These are phyloP conservation scores for Lithophane leautieri DNA, from an alignment of 2,888 invertebrate species.

Conservation along the genomic window DNA sequence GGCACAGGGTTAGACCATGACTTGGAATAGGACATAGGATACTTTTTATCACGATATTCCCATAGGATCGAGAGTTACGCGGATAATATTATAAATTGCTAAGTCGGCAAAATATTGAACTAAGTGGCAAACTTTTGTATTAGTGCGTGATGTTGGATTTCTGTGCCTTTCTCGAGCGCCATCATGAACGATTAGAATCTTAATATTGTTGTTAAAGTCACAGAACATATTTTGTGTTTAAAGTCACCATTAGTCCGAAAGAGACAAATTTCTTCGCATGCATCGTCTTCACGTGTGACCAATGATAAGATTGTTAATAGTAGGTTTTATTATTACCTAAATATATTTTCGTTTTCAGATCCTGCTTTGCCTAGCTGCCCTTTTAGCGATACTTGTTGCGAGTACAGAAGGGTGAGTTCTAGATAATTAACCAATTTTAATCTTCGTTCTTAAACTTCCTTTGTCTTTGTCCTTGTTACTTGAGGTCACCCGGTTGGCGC, in stretches of 20 bases:
- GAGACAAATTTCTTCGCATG: neutral
- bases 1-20: too few relatives aligned
- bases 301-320: too few relatives aligned
- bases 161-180: neutral
- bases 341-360: slow-evolving; percentile 73
- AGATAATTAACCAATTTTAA: neutral
- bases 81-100: too few relatives aligned
- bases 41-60: too few relatives aligned
- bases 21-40: too few relatives aligned
- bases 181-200: neutral
- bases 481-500: too few relatives aligned
- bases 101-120: neutral
- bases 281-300: neutral
- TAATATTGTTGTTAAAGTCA: neutral
- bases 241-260: neutral
- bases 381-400: slow-evolving; percentile 71
- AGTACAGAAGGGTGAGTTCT: slow-evolving; percentile 75
- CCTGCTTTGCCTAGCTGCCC: slow-evolving; percentile 73
- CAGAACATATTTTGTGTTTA: neutral
- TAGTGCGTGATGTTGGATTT: neutral
- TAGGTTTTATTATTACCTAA: neutral
- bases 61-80: too few relatives aligned
- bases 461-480: too few relatives aligned
- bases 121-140: slow-evolving; percentile 1
- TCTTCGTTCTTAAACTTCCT: neutral